Evolutionary conservation across 2,113 vertebrate genomes (phyloP).

Genomic region (Sitta europaea): DNA sequence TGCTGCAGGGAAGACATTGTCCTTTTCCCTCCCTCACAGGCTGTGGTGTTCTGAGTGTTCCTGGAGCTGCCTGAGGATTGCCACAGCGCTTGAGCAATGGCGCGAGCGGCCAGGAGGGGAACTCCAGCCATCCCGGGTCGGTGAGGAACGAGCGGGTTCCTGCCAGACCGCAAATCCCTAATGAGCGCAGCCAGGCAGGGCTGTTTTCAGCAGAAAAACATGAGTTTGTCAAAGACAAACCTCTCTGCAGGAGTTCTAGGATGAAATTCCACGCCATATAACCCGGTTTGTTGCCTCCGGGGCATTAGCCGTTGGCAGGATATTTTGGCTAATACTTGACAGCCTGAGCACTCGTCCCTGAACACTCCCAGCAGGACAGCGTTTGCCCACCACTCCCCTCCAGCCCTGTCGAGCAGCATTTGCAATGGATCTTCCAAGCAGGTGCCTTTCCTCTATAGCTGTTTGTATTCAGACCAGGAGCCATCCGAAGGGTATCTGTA

Average conservation of each 20-base stretch:
- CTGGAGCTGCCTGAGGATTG: not conserved
- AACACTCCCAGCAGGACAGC: not conserved
- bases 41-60: not conserved
- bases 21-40: not conserved
- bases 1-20: not conserved
- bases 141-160: fast-evolving
- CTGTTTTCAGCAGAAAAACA: not conserved
- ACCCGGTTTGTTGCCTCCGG: not conserved
- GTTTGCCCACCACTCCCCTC: not conserved
- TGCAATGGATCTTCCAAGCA: not conserved
- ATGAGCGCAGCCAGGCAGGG: not conserved
- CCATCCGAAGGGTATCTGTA: not conserved
- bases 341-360: not conserved
- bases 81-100: fast-evolving
- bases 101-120: not conserved
- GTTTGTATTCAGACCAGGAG: not conserved
- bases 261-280: fast-evolving
- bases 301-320: not conserved
- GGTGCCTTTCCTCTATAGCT: not conserved
- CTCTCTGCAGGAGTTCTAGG: not conserved
- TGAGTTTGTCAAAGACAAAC: not conserved
- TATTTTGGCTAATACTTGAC: not conserved
- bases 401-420: not conserved
- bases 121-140: fast-evolving
- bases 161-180: not conserved